These are phyloP conservation scores for Aldrovandia affinis DNA, from an alignment of 2,797 vertebrate species.

Conservation along the genomic window DNA sequence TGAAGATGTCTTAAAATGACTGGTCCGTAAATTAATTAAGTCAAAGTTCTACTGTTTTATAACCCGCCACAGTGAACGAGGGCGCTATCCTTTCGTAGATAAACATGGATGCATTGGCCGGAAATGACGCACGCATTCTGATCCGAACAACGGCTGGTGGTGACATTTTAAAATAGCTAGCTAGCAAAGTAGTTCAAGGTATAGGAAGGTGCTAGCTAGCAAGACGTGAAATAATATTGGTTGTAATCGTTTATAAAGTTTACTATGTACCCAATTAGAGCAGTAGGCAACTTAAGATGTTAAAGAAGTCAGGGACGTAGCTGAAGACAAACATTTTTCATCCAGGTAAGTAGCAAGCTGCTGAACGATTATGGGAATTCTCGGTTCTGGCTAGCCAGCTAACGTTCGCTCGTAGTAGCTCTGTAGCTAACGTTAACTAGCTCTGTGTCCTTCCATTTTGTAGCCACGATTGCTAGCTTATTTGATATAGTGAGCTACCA, in stretches of 20 bases:
- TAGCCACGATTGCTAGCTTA: not conserved
- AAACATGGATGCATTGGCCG: conserved; percentile 37
- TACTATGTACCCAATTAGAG: not conserved
- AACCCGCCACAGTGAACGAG: not conserved
- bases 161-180: conserved; percentile 78
- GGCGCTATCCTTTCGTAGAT: conserved; percentile 7
- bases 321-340: conserved; percentile 54
- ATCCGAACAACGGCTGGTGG: conserved; percentile 68
- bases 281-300: conserved; percentile 58
- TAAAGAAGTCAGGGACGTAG: conserved; percentile 56
- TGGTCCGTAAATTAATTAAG: no score
- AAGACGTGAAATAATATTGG: conserved; percentile 40
- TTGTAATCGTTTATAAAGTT: conserved; percentile 19
- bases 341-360: conserved; percentile 66
- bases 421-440: conserved; percentile 1
- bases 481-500: not conserved
- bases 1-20: no score
- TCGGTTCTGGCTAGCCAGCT: conserved; percentile 24
- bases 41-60: no score
- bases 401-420: not conserved
- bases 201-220: conserved; percentile 60
- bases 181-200: conserved; percentile 44
- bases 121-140: conserved; percentile 66
- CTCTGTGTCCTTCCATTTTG: conserved; percentile 36
- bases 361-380: conserved; percentile 32